Percentiles rank a stretch among this genome's conserved stretches.
Evolutionary conservation across 2,113 vertebrate species (phyloP).

Genomic region (Sander lucioperca): DNA sequence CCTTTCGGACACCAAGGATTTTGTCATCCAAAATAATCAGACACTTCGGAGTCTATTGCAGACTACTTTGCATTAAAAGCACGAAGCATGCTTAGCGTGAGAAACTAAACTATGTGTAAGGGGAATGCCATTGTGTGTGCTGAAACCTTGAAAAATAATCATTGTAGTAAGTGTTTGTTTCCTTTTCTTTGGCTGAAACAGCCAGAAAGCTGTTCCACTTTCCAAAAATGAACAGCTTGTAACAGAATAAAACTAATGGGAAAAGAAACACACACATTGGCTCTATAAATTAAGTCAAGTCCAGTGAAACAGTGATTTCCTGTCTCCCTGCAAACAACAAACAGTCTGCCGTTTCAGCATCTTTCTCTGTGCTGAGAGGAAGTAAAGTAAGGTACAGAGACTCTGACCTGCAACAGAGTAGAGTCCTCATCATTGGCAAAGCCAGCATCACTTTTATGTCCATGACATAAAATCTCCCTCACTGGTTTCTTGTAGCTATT

Average conservation of each 20-base stretch:
- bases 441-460: conserved; percentile 10
- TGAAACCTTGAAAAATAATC: conserved; percentile 37
- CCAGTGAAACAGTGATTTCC: conserved; percentile 57
- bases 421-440: conserved; percentile 17
- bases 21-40: conserved; percentile 7
- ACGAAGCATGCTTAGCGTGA: not conserved
- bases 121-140: conserved; percentile 19
- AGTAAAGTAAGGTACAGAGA: conserved; percentile 22
- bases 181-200: conserved; percentile 40
- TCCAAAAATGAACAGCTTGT: conserved; percentile 21
- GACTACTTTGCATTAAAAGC: conserved; percentile 27
- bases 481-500: conserved; percentile 7
- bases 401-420: conserved; percentile 28
- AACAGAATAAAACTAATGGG: conserved; percentile 17
- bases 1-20: not conserved
- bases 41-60: not conserved
- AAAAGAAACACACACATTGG: not conserved
- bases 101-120: conserved; percentile 28
- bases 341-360: conserved; percentile 9
- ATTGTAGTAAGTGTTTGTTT: conserved; percentile 25
- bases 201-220: not conserved
- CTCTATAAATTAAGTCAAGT: conserved; percentile 49
- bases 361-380: conserved; percentile 18
- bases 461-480: conserved; percentile 9
- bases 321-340: conserved; percentile 27